Evolutionary conservation across 2,113 vertebrate species (phyloP), one percentile per base, ranked within the genome.

Genomic region (Saguinus imperator): DNA sequence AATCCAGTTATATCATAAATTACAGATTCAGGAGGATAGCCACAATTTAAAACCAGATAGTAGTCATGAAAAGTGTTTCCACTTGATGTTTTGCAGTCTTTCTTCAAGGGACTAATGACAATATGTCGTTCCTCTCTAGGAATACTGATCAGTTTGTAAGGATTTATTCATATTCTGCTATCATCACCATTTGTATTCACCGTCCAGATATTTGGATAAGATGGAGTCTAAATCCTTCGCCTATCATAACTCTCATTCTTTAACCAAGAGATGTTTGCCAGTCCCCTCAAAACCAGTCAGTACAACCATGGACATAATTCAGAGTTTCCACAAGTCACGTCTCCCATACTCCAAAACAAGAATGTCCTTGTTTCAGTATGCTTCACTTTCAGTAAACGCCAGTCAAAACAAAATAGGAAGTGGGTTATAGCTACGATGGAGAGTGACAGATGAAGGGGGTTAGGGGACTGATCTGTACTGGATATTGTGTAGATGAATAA

Each of bases 201-300:
- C 45, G 76, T 89, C 45, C 23, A 86, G 43, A 77, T n/a, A 9
- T 66, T 43, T 40, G 7, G 13, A 40, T 79, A 73, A 50, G 58
- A 32, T 91, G 29, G 70, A 52, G 27, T 66, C 48, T 37, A 73
- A 94, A 87, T 32, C 5, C 10, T 91, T 76, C 88, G 85, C 21
- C 72, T 57, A 87, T 6, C 32, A 57, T 3, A 79, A 86, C 87
- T 90, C 40, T 73, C 58, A 52, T 83, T 96, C 76, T 95, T 94
- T 55, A 84, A 87, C 23, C 52, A 37, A 40, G 57, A 52, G 14
- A 80, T 55, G 66, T 85, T 72, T 84, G 76, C 23, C 43, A 35
- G 10, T 64, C 3, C 16, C 32, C 66, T 81, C 64, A 89, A 86
- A 91, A 86, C 9, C 75, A 57, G 45, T 8, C 17, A 89, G 32